Evolutionary conservation across 1,140 invertebrate genomes (phyloP).

Genomic region (Aphaenogaster floridana): DNA sequence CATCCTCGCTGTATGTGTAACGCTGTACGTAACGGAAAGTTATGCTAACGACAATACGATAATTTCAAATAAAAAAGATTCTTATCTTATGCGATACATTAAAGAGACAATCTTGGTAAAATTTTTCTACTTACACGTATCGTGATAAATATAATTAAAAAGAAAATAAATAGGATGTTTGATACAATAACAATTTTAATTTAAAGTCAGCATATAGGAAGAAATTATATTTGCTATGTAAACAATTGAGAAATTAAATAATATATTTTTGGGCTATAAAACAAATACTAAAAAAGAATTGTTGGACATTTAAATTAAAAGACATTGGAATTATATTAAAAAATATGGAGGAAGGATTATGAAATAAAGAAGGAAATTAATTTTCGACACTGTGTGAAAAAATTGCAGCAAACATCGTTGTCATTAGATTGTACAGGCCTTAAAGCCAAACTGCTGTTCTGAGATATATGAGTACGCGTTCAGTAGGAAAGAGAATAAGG

Average conservation of each 20-base stretch:
- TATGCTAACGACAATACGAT: slow-evolving; percentile 30
- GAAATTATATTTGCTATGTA: not conserved
- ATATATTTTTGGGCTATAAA: not conserved
- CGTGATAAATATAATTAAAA: not conserved
- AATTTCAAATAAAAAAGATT: slow-evolving; percentile 26
- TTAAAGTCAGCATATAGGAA: not conserved
- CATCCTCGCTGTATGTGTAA: slow-evolving; percentile 26
- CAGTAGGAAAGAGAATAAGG: slow-evolving; percentile 81
- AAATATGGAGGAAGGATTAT: not conserved
- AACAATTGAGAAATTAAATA: not conserved
- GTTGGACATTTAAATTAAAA: not conserved
- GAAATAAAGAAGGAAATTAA: slow-evolving; percentile 48
- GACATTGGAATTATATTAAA: not conserved
- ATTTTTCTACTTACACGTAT: not conserved
- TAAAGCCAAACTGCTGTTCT: slow-evolving; percentile 76
- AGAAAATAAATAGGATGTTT: not conserved
- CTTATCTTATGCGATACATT: not conserved
- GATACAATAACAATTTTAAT: not conserved
- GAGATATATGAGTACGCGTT: slow-evolving; percentile 81
- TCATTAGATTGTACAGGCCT: slow-evolving; percentile 77
- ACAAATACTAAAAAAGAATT: not conserved
- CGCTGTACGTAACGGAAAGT: slow-evolving; percentile 19
- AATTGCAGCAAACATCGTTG: slow-evolving; percentile 69
- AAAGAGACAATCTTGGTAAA: not conserved
- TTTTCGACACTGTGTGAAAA: slow-evolving; percentile 23